Evolutionary conservation across 2,797 vertebrate species (phyloP).

Genomic region (Gallirallus australis): DNA sequence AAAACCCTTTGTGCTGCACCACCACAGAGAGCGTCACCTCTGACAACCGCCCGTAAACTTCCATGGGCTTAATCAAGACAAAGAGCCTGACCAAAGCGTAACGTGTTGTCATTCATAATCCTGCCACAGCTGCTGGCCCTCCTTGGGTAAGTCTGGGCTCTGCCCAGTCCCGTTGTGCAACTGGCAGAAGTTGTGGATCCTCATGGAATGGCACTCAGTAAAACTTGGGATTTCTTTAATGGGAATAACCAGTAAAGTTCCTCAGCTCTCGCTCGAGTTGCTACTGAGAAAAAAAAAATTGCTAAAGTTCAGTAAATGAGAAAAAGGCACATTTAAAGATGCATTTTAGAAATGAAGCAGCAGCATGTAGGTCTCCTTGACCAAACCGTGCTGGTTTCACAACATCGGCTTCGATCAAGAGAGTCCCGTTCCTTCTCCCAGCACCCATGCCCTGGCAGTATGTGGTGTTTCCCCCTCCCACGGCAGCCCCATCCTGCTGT

Average conservation of each 20-base stretch:
- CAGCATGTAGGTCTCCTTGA: fast-evolving
- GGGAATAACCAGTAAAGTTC: fast-evolving
- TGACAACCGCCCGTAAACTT: not conserved
- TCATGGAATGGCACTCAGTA: fast-evolving
- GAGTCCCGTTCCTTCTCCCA: fast-evolving
- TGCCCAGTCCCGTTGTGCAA: not conserved
- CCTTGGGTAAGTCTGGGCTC: not conserved
- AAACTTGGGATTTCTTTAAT: not conserved
- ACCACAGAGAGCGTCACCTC: not conserved
- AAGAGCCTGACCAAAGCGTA: not conserved
- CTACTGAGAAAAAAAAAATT: not conserved
- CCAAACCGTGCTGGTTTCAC: fast-evolving
- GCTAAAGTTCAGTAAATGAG: not conserved
- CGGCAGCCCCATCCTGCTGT: fast-evolving
- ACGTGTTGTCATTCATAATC: not conserved
- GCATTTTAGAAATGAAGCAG: fast-evolving
- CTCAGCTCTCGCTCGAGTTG: not conserved
- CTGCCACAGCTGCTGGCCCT: not conserved
- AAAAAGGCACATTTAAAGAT: not conserved
- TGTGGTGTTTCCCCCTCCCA: fast-evolving
- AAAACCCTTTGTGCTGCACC: not conserved
- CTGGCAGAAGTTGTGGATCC: fast-evolving
- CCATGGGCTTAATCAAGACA: not conserved
- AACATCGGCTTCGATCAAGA: fast-evolving
- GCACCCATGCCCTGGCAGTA: not conserved